A percentile compares a stretch with the other conserved stretches of the same genome.
Evolutionary conservation across 2,113 vertebrate genomes (phyloP).

Genomic region (Uria lomvia): DNA sequence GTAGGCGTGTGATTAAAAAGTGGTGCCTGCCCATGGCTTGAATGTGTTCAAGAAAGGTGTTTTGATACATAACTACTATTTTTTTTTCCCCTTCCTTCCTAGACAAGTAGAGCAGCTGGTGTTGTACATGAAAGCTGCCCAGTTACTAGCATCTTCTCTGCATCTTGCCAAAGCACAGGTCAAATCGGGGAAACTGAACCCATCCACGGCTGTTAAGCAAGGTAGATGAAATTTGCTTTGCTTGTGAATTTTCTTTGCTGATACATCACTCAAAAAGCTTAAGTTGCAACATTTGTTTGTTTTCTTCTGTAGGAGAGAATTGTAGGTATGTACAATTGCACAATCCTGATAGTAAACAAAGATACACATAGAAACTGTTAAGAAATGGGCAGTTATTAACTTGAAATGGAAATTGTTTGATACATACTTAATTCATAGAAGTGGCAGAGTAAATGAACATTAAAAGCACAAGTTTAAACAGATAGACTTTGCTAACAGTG

Average conservation of each 20-base stretch:
- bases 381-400: not conserved
- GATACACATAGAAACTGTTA: not conserved
- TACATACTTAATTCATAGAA: not conserved
- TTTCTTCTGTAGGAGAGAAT: not conserved
- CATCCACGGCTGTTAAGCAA: slow-evolving; percentile 93
- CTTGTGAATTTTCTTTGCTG: not conserved
- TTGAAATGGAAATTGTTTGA: not conserved
- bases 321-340: not conserved
- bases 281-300: not conserved
- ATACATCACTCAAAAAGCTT: not conserved
- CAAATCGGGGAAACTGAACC: slow-evolving; percentile 92
- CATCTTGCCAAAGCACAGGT: slow-evolving; percentile 96
- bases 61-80: not conserved
- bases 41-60: not conserved
- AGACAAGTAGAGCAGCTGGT: slow-evolving; percentile 97
- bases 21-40: not conserved
- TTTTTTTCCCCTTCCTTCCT: not conserved
- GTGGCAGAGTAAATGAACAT: not conserved
- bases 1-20: not conserved
- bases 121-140: slow-evolving; percentile 94
- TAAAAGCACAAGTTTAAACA: not conserved
- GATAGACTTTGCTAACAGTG: not conserved
- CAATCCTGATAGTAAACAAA: not conserved
- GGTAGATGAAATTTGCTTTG: slow-evolving; percentile 67
- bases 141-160: slow-evolving; percentile 91